These are phyloP conservation scores for Pogonognathellus flavescens DNA, from an alignment of 1,140 invertebrate species.

Conservation along the genomic window DNA sequence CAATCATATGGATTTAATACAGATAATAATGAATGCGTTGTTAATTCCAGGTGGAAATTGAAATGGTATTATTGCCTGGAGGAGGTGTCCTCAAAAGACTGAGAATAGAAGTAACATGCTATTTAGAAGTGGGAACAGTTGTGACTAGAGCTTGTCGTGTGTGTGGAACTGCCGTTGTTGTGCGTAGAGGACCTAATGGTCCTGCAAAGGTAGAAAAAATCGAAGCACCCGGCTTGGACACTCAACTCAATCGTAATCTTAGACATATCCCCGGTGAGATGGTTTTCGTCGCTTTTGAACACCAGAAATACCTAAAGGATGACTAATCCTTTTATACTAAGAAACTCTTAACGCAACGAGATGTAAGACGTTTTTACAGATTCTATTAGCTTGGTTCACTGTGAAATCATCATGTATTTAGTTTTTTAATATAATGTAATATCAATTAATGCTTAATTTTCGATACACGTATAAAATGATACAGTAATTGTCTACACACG, in stretches of 20 bases:
- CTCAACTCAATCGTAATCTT: slow-evolving; percentile 72
- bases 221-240: slow-evolving; percentile 78
- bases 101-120: slow-evolving; percentile 78
- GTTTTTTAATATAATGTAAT: no score
- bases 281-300: slow-evolving; percentile 60
- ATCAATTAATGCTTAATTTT: no score
- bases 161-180: slow-evolving; percentile 76
- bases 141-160: slow-evolving; percentile 77
- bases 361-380: no score
- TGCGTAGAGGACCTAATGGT: slow-evolving; percentile 71
- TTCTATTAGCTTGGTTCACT: no score
- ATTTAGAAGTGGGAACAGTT: slow-evolving; percentile 73
- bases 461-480: no score
- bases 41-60: slow-evolving; percentile 71
- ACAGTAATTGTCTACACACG: no score
- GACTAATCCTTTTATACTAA: background rate
- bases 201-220: slow-evolving; percentile 74
- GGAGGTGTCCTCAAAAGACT: slow-evolving; percentile 76
- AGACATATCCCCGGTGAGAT: slow-evolving; percentile 65
- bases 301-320: slow-evolving; percentile 61
- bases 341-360: no score
- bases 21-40: no score
- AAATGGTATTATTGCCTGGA: slow-evolving; percentile 67
- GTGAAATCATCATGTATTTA: no score
- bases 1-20: no score